Conservation (phyloP, 1,140 invertebrate genomes). For the Drosophila persimilis region DNA sequence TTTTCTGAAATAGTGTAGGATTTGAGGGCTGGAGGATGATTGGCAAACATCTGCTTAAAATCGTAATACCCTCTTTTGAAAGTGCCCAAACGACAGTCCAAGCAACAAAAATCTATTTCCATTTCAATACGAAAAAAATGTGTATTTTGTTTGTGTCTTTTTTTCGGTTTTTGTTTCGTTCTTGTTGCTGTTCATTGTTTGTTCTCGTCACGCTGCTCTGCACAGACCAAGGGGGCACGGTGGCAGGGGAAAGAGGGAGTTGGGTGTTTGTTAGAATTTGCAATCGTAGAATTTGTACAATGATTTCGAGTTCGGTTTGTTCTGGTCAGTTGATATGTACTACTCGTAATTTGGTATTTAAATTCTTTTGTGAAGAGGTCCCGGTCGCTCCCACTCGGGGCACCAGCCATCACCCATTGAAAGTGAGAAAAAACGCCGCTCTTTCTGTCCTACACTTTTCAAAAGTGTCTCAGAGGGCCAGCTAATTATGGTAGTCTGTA, state of each 20-base stretch:
- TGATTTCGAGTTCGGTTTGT: conserved; percentile 22
- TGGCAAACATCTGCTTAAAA: too few species aligned
- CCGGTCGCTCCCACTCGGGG: background rate
- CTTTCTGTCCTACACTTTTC: too few species aligned
- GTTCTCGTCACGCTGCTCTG: conserved; percentile 77
- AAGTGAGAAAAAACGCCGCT: too few species aligned
- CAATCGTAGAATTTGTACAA: conserved; percentile 40
- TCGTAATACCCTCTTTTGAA: too few species aligned
- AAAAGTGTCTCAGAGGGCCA: too few species aligned
- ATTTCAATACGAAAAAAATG: conserved; percentile 68
- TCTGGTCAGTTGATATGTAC: conserved; percentile 43
- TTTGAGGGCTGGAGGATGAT: too few species aligned
- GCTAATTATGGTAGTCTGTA: too few species aligned
- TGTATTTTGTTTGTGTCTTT: conserved; percentile 27
- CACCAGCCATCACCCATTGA: too few species aligned
- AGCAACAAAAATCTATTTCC: conserved; percentile 64
- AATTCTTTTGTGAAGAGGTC: conserved; percentile 35
- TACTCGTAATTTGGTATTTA: conserved; percentile 46
- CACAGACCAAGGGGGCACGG: conserved; percentile 14
- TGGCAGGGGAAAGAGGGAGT: background rate
- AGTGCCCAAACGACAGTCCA: too few species aligned
- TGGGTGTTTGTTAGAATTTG: conserved; percentile 39
- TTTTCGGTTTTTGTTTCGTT: conserved; percentile 12
- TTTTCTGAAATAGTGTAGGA: too few species aligned
- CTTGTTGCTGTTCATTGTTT: conserved; percentile 54